phyloP scores from a whole-genome alignment of 2,797 vertebrate genomes.

The Propithecus deckenii region DNA sequence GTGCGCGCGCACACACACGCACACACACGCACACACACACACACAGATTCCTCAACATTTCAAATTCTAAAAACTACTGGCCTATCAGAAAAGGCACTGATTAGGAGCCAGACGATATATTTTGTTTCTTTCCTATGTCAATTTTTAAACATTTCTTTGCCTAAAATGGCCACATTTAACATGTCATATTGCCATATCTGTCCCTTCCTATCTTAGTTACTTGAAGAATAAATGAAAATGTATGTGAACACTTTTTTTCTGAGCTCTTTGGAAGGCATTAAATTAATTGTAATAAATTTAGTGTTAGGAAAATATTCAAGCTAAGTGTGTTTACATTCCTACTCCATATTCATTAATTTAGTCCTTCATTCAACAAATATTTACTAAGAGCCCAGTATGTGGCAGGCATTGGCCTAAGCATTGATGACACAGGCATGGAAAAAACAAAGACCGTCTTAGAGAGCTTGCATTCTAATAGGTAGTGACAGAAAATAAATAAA shows the following conservation, averaged over 20 bases:
- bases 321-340: not conserved
- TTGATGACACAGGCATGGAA: not conserved
- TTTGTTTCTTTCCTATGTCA: not conserved
- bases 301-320: not conserved
- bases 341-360: not conserved
- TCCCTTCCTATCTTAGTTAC: not conserved
- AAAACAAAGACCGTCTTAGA: not conserved
- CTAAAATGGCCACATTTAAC: not conserved
- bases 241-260: not conserved
- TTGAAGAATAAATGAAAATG: not conserved
- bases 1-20: not conserved
- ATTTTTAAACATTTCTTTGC: constrained; percentile 31
- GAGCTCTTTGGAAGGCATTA: not conserved
- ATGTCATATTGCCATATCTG: not conserved
- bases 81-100: not conserved
- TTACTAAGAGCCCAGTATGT: not conserved
- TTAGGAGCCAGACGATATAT: not conserved
- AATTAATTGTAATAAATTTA: not conserved
- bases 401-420: not conserved
- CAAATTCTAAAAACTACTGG: not conserved
- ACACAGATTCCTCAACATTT: not conserved
- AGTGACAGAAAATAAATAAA: not conserved
- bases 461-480: not conserved
- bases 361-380: not conserved
- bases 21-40: not conserved